These are phyloP conservation scores for Ostrea denselamellosa DNA, from an alignment of 1,140 invertebrate genomes.

Conservation along the genomic window DNA sequence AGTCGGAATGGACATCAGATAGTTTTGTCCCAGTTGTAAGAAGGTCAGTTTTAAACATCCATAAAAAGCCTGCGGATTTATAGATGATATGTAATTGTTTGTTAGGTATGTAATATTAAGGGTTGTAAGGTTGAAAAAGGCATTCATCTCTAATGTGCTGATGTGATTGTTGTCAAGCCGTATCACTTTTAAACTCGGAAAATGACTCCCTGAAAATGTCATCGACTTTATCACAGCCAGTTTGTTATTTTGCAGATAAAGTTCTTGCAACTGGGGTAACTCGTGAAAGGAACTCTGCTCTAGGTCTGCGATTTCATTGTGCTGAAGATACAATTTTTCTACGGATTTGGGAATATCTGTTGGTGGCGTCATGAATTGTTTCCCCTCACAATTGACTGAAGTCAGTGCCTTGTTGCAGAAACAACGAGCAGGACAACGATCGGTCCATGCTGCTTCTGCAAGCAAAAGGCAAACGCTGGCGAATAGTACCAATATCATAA, in stretches of 20 bases:
- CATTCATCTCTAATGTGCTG: constrained; percentile 45
- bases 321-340: constrained; percentile 62
- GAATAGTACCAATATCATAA: background rate
- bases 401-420: constrained; percentile 63
- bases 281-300: constrained; percentile 37
- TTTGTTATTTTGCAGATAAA: constrained; percentile 58
- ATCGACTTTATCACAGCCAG: constrained; percentile 50
- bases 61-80: constrained; percentile 58
- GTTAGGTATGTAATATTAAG: constrained; percentile 53
- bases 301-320: constrained; percentile 59
- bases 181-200: constrained; percentile 47
- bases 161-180: constrained; percentile 59
- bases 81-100: constrained; percentile 58
- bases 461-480: background rate
- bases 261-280: constrained; percentile 53
- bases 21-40: constrained; percentile 60
- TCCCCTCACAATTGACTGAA: constrained; percentile 66
- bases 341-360: constrained; percentile 56
- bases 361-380: constrained; percentile 57
- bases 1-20: constrained; percentile 54
- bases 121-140: constrained; percentile 52
- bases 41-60: constrained; percentile 50
- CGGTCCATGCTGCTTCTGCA: background rate
- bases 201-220: constrained; percentile 49
- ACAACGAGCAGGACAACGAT: constrained; percentile 61